phyloP scores from a whole-genome alignment of 2,888 invertebrate genomes.

The Caenorhabditis afra region DNA sequence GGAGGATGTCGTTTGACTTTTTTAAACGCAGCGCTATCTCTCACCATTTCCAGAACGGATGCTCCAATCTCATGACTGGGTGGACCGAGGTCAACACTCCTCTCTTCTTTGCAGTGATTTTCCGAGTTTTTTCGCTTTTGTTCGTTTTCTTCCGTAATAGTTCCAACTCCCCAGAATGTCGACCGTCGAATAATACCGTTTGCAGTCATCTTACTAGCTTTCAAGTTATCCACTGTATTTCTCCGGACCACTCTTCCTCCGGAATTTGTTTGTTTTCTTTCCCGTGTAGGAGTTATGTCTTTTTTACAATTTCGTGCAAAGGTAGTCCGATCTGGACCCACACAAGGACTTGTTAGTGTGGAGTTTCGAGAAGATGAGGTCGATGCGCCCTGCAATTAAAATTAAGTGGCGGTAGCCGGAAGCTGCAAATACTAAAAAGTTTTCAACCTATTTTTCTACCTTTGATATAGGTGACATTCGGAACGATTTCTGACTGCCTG shows the following conservation, averaged over 20 bases:
- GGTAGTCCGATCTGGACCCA: slow-evolving; percentile 48
- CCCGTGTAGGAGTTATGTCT: slow-evolving; percentile 25
- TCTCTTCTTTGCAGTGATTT: slow-evolving; percentile 11
- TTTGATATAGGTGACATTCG: slow-evolving; percentile 29
- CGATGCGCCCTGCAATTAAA: neutral
- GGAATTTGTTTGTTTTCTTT: slow-evolving; percentile 22
- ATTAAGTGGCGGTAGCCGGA: neutral
- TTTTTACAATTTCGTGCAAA: neutral
- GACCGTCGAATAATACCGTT: slow-evolving; percentile 23
- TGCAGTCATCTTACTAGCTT: slow-evolving; percentile 1
- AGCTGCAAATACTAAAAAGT: neutral
- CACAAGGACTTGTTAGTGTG: slow-evolving; percentile 29
- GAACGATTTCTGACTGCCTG: slow-evolving; percentile 44
- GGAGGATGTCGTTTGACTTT: slow-evolving; percentile 4
- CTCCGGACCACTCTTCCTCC: slow-evolving; percentile 11
- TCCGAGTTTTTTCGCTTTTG: slow-evolving; percentile 18
- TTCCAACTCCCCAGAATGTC: slow-evolving; percentile 50
- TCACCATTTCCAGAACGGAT: slow-evolving; percentile 46
- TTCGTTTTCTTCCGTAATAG: slow-evolving; percentile 51
- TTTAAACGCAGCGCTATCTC: neutral
- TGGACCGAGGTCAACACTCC: neutral
- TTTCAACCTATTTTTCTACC: neutral
- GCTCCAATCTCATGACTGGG: slow-evolving; percentile 2
- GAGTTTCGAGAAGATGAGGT: slow-evolving; percentile 16
- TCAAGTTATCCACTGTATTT: slow-evolving; percentile 39